Base-by-base conservation (phyloP, 2,797 vertebrate genomes). In the Tadarida brasiliensis region DNA sequence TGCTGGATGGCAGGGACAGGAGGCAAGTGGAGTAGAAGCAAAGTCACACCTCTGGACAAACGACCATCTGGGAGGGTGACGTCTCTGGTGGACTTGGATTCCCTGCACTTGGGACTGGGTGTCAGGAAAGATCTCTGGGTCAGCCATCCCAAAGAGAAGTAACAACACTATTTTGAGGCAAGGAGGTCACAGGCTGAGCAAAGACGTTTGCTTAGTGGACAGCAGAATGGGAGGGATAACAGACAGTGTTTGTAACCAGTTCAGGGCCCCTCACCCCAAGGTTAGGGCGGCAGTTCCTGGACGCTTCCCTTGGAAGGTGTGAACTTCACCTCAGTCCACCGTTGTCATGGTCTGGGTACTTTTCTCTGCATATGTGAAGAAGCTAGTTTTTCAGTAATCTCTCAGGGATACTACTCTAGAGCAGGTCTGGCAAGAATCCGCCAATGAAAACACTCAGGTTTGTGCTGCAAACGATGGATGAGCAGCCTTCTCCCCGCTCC, bases 381-480 rank as follows among this genome's bases (percentile, higher is more conserved):
- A 71, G 20, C 63, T 90, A 6, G 20, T 71, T 94, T 70, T 74
- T 90, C 3, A 44, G 67, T 65, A 35, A 35, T 91, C 44, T 82
- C 70, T 86, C 28, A 51, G 87, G 70, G 67, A 28, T 71, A 30
- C 71, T 17, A 11, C 59, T 63, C 17, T 44, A 15, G 67, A 19
- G 80, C 47, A 70, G 12, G 19, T 30, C 54, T 63, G 59, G 47
- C 67, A 24, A 57, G 28, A n/a, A 44, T 63, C 22, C 30, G 16
- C 71, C 57, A n/a, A n/a, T n/a, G n/a, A 85, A 56, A 63, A 39
- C 63, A 24, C 11, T 26, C 2, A 0, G 19, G 8, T 73, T 11
- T 3, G 49, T n/a, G 20, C 47, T 14, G 2, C 1, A 0, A 17
- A 47, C 7, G 3, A 20, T 30, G 5, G 20, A 20, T 6, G 12